These are phyloP conservation scores for Melieria omissa DNA, from an alignment of 2,888 invertebrate genomes.

Conservation along the genomic window DNA sequence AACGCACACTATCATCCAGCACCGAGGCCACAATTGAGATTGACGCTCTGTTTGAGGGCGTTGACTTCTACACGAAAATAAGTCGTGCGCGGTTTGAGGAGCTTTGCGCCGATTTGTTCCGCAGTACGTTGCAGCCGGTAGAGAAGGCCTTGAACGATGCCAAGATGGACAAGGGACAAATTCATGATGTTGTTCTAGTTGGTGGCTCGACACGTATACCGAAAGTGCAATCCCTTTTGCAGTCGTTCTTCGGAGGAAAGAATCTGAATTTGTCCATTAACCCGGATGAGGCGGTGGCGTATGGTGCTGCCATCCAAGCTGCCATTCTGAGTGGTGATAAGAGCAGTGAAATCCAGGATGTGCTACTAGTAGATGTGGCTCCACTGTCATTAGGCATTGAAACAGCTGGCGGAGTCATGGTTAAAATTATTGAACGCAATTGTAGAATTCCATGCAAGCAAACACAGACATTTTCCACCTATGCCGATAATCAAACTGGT, in stretches of 20 bases:
- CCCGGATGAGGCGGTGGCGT: conserved; percentile 85
- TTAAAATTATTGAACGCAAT: conserved; percentile 79
- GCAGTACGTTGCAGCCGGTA: conserved; percentile 79
- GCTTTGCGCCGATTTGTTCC: conserved; percentile 77
- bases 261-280: conserved; percentile 79
- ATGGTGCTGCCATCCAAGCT: conserved; percentile 80
- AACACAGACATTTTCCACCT: conserved; percentile 81
- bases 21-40: conserved; percentile 81
- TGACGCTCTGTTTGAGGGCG: conserved; percentile 79
- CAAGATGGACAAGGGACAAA: conserved; percentile 79
- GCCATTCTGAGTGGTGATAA: conserved; percentile 77
- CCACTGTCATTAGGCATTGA: conserved; percentile 80
- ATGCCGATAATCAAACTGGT: conserved; percentile 82
- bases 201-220: conserved; percentile 86
- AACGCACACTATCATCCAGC: conserved; percentile 80
- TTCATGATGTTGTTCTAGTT: conserved; percentile 83
- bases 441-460: conserved; percentile 79
- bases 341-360: conserved; percentile 80
- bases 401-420: conserved; percentile 85
- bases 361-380: conserved; percentile 76
- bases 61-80: conserved; percentile 78
- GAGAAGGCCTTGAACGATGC: conserved; percentile 83
- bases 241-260: conserved; percentile 81
- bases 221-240: conserved; percentile 79
- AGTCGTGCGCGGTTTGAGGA: conserved; percentile 81